phyloP scores from a whole-genome alignment of 2,797 vertebrate species.

The Pempheris klunzingeri region DNA sequence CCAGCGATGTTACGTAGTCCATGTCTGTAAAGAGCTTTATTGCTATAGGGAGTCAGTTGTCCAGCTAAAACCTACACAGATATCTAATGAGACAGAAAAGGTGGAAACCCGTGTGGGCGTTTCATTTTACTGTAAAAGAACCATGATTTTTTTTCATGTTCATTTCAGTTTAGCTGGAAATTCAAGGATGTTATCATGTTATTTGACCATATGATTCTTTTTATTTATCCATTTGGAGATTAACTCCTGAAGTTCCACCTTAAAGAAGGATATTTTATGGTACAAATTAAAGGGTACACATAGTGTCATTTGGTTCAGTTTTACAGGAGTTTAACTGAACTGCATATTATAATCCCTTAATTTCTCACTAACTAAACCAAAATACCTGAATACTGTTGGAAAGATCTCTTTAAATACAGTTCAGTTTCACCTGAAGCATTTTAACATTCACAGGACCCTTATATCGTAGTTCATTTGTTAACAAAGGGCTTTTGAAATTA shows the following conservation, averaged over 20 bases:
- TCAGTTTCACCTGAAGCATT: background rate
- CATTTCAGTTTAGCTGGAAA: no score
- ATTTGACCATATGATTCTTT: no score
- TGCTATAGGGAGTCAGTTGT: background rate
- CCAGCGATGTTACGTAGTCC: background rate
- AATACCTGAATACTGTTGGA: background rate
- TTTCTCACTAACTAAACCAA: background rate
- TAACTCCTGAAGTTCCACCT: background rate
- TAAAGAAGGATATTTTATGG: background rate
- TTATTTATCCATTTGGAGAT: background rate
- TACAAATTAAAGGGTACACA: background rate
- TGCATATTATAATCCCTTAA: background rate
- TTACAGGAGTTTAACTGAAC: background rate
- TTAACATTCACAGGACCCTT: background rate
- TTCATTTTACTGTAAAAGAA: background rate
- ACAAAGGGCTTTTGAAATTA: background rate
- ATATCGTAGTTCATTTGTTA: background rate
- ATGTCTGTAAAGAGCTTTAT: background rate
- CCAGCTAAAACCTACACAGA: background rate
- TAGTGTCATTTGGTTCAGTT: background rate
- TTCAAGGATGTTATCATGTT: no score
- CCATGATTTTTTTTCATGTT: no score
- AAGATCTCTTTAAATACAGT: background rate
- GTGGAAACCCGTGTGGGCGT: background rate
- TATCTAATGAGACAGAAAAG: background rate